phyloP scores from a whole-genome alignment of 2,113 vertebrate genomes.

The Bos javanicus region DNA sequence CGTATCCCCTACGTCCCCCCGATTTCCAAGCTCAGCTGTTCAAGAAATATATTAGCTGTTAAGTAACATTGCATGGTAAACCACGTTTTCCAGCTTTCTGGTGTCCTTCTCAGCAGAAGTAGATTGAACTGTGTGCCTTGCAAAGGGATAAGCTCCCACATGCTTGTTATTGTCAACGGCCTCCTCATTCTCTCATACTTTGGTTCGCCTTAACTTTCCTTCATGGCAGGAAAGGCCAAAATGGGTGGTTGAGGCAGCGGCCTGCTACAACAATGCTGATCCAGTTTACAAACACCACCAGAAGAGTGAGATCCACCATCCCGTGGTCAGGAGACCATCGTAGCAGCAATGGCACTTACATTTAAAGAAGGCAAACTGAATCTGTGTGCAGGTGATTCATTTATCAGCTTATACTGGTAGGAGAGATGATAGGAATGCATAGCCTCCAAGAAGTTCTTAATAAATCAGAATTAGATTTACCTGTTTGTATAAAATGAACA shows the following conservation, averaged over 20 bases:
- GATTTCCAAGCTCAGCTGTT: neutral
- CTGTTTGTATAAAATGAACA: neutral
- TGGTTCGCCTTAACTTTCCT: neutral
- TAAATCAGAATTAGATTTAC: neutral
- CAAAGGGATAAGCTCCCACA: neutral
- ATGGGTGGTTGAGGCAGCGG: no score
- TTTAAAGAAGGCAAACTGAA: neutral
- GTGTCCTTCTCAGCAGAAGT: neutral
- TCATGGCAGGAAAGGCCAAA: neutral
- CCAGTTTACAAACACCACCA: neutral
- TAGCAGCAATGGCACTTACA: neutral
- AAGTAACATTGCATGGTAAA: neutral
- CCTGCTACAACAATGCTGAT: neutral
- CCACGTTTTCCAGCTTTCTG: neutral
- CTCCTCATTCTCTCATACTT: neutral
- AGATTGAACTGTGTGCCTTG: neutral
- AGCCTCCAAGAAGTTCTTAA: neutral
- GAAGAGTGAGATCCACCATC: neutral
- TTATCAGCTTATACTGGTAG: neutral
- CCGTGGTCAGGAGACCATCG: neutral
- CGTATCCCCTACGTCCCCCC: neutral
- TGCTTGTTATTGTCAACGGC: neutral
- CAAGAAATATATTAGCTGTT: neutral
- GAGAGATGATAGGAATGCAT: neutral
- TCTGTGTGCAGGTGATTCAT: neutral